These are phyloP conservation scores for Geopemphigus sp. DNA, from an alignment of 1,140 invertebrate species.

Conservation along the genomic window DNA sequence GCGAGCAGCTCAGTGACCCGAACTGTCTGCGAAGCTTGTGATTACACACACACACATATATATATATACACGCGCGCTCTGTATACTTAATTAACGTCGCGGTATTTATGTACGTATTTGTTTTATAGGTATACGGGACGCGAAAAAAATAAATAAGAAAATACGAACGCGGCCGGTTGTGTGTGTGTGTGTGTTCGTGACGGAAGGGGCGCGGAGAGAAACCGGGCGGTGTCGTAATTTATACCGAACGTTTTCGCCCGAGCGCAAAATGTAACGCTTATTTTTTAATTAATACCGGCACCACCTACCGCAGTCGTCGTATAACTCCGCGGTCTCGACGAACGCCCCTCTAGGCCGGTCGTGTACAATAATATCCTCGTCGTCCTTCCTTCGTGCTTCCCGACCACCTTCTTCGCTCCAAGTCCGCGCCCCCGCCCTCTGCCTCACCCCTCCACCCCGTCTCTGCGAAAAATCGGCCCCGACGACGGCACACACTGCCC, in stretches of 20 bases:
- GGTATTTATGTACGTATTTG: slow-evolving; percentile 10
- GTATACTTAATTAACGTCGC: slow-evolving; percentile 18
- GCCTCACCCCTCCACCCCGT: too few relatives aligned
- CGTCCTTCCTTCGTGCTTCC: too few relatives aligned
- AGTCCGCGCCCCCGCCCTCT: too few relatives aligned
- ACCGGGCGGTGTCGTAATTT: slow-evolving; percentile 10
- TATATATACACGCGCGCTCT: background rate
- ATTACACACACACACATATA: background rate
- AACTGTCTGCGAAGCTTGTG: background rate
- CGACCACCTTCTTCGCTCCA: too few relatives aligned
- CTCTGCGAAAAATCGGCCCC: too few relatives aligned
- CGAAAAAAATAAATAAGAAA: background rate
- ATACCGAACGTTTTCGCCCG: slow-evolving; percentile 34
- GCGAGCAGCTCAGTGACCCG: slow-evolving; percentile 11
- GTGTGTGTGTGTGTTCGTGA: background rate
- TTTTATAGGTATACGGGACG: background rate
- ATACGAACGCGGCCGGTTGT: background rate
- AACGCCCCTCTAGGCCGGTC: slow-evolving; percentile 34
- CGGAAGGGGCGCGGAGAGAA: too few relatives aligned
- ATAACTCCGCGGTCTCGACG: background rate
- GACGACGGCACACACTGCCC: too few relatives aligned
- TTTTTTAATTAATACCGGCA: slow-evolving; percentile 42
- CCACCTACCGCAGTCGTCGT: slow-evolving; percentile 32
- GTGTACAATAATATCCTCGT: background rate
- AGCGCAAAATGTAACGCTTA: slow-evolving; percentile 44